Evolutionary conservation across 2,797 vertebrate genomes (phyloP), one percentile per base, ranked within the genome.

Genomic region (Chromobotia macracanthus): DNA sequence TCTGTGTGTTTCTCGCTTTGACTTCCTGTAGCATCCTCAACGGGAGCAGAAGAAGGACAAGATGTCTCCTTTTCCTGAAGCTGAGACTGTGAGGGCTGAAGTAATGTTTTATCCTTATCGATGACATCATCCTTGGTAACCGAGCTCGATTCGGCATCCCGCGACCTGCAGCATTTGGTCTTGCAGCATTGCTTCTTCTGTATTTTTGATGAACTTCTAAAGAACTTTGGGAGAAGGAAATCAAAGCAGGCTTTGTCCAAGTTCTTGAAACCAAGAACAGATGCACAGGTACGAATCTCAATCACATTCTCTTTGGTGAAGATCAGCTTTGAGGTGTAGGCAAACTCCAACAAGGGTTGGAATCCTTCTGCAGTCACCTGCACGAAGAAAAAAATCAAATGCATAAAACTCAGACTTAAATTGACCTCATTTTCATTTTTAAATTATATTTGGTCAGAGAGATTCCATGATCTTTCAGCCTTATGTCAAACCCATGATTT

Each of bases 231-330:
- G 77, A 94, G 92, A 66, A 99, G 94, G 87, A 99, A 98, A 75
- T 97, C 95, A 86, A 98, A 98, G 80, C 97, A 98, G 12, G 95
- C 94, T 28, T 95, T 93, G 48, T 99, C 97, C 8, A 98, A 91
- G 86, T 99, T 95, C 82, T 80, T 94, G 25, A 99, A 92, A 7
- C 95, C 96, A 80, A 99, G 89, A 68, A 96, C 83, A 35, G 94
- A 90, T 2, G 94, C 95, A 2, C 95, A 94, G 73, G 90, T 95
- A 82, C 90, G 93, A 35, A 98, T 95, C 69, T 98, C 96, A n/a
- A 96, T 87, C 82, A 97, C 95, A 69, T 95, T 92, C 25, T 96
- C 94, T 92, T 95, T 97, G 80, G 91, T 94, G 63, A 98, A 94
- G 84, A 93, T 88, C 55, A 99, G 96, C 82, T 97, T 97, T 72